Conservation (phyloP, 2,113 vertebrate genomes). For the Todiramphus saurophagus region DNA sequence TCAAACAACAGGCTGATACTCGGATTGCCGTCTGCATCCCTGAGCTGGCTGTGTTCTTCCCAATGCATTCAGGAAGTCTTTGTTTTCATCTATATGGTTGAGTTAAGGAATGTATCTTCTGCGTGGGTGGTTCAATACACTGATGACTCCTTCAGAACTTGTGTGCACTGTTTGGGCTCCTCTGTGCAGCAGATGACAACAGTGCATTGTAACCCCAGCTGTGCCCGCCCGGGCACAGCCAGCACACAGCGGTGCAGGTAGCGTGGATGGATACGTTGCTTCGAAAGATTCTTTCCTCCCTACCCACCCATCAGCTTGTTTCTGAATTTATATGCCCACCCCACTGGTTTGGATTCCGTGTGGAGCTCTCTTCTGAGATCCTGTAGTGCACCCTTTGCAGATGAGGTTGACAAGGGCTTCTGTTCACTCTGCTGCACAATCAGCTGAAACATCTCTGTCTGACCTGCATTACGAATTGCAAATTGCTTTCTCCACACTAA, state of each 20-base stretch:
- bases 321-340: background rate
- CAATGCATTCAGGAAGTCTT: background rate
- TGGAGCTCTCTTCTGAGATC: background rate
- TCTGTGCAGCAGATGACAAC: background rate
- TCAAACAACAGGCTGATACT: background rate
- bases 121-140: background rate
- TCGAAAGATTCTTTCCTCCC: background rate
- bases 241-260: background rate
- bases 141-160: background rate
- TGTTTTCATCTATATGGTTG: background rate
- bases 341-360: background rate
- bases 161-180: background rate
- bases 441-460: constrained; percentile 5
- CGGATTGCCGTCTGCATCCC: background rate
- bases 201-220: background rate
- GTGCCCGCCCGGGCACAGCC: background rate
- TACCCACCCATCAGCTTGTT: background rate
- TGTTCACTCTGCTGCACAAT: background rate
- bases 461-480: constrained; percentile 7
- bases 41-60: background rate
- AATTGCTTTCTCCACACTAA: constrained; percentile 14
- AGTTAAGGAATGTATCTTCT: background rate
- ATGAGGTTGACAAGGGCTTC: background rate
- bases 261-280: background rate
- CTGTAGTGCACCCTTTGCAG: background rate